Percentiles rank a stretch among this genome's conserved stretches.
phyloP scores from a whole-genome alignment of 2,888 invertebrate species.

The Lucinisca nassula region DNA sequence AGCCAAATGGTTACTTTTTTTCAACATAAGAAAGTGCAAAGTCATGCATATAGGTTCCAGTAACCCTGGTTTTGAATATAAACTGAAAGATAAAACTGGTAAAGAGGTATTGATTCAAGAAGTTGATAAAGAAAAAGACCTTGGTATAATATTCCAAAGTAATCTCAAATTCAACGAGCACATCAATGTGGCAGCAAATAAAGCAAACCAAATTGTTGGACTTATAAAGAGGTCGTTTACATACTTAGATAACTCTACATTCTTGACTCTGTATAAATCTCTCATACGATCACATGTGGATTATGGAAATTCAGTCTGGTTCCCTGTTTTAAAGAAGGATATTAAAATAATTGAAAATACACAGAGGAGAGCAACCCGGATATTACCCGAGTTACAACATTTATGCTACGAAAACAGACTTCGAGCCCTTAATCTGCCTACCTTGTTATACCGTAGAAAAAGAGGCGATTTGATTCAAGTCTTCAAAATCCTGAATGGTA shows the following conservation, averaged over 20 bases:
- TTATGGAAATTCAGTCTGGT: slow-evolving; percentile 29
- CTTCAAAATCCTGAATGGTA: slow-evolving; percentile 14
- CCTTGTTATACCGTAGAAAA: slow-evolving; percentile 18
- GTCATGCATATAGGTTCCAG: too few species aligned
- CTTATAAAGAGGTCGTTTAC: slow-evolving; percentile 29
- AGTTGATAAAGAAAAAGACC: slow-evolving; percentile 7
- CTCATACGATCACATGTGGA: slow-evolving; percentile 33
- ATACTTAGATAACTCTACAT: slow-evolving; percentile 30
- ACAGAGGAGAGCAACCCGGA: slow-evolving; percentile 28
- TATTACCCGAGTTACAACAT: not conserved
- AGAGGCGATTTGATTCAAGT: slow-evolving; percentile 24
- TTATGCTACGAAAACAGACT: slow-evolving; percentile 15
- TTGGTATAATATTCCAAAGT: slow-evolving; percentile 32
- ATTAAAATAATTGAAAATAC: slow-evolving; percentile 28
- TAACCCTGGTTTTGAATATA: too few species aligned
- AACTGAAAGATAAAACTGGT: too few species aligned
- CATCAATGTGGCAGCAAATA: slow-evolving; percentile 24
- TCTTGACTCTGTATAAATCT: slow-evolving; percentile 36
- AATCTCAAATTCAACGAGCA: slow-evolving; percentile 25
- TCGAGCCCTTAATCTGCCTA: slow-evolving; percentile 4
- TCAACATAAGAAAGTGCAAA: slow-evolving; percentile 33
- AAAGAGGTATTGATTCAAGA: too few species aligned
- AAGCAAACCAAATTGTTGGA: slow-evolving; percentile 33
- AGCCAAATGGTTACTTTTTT: slow-evolving; percentile 10
- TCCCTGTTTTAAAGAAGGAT: slow-evolving; percentile 28